Percentiles rank a stretch among this genome's conserved stretches.
These are phyloP conservation scores for Gorsachius magnificus DNA, from an alignment of 2,797 vertebrate species.

Conservation along the genomic window DNA sequence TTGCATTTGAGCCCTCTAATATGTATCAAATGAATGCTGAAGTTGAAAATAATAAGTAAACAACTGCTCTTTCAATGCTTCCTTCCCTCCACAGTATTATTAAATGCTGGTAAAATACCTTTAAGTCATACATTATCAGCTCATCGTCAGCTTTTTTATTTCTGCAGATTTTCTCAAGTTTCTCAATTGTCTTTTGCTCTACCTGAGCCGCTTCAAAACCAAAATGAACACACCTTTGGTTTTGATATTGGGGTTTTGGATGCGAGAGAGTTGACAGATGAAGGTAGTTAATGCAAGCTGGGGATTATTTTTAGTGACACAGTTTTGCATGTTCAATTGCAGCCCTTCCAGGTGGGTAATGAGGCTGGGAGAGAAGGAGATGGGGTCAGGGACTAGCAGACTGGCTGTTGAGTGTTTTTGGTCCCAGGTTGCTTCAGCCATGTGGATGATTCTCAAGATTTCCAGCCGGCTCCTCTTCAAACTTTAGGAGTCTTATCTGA, in stretches of 20 bases:
- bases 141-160: slow-evolving; percentile 40
- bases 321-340: accelerated
- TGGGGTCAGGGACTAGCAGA: background rate
- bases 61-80: background rate
- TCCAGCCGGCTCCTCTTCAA: background rate
- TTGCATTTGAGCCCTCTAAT: background rate
- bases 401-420: background rate
- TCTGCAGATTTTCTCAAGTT: slow-evolving; percentile 17
- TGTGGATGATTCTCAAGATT: background rate
- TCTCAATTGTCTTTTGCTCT: slow-evolving; percentile 25
- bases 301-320: background rate
- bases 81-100: background rate
- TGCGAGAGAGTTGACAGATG: background rate
- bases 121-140: background rate
- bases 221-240: slow-evolving; percentile 15
- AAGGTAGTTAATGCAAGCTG: background rate
- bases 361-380: background rate
- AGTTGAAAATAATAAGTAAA: slow-evolving; percentile 47
- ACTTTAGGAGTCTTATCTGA: background rate
- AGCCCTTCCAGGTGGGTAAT: background rate
- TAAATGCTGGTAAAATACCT: slow-evolving; percentile 31
- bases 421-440: background rate
- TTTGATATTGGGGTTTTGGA: slow-evolving; percentile 29
- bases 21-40: background rate
- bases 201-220: slow-evolving; percentile 16